These are phyloP conservation scores for Chloroceryle inda DNA, from an alignment of 2,797 vertebrate genomes.

Conservation along the genomic window DNA sequence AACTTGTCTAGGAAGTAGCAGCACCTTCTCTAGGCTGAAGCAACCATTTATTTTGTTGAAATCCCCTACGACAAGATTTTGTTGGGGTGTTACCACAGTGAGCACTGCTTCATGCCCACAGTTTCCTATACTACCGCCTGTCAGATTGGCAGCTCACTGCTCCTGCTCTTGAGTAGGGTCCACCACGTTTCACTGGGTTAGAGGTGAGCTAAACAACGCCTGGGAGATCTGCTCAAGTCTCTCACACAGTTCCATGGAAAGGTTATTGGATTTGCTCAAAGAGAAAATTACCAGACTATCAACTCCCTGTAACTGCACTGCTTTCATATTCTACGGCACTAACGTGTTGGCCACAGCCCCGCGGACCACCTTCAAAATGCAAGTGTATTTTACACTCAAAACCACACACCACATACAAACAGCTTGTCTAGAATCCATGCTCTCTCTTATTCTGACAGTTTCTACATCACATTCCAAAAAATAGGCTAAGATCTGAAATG, in stretches of 20 bases:
- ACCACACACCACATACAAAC: background rate
- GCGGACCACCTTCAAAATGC: background rate
- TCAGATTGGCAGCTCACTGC: background rate
- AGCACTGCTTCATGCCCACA: background rate
- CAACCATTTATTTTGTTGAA: background rate
- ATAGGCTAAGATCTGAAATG: background rate
- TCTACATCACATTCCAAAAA: background rate
- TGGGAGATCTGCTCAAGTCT: background rate
- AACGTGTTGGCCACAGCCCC: fast-evolving
- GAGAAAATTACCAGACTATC: background rate
- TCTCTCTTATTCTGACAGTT: background rate
- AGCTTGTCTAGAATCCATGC: background rate
- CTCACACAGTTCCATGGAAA: background rate
- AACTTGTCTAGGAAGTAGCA: background rate
- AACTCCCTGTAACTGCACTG: background rate
- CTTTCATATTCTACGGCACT: fast-evolving
- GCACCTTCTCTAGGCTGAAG: background rate
- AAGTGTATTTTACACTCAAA: background rate
- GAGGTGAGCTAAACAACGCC: background rate
- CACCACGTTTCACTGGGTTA: background rate
- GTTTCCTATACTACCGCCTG: fast-evolving
- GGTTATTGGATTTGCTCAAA: background rate
- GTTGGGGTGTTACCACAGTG: background rate
- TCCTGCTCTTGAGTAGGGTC: background rate
- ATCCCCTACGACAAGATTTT: background rate